phyloP scores from a whole-genome alignment of 2,797 vertebrate species.

The Spatula versicolor region DNA sequence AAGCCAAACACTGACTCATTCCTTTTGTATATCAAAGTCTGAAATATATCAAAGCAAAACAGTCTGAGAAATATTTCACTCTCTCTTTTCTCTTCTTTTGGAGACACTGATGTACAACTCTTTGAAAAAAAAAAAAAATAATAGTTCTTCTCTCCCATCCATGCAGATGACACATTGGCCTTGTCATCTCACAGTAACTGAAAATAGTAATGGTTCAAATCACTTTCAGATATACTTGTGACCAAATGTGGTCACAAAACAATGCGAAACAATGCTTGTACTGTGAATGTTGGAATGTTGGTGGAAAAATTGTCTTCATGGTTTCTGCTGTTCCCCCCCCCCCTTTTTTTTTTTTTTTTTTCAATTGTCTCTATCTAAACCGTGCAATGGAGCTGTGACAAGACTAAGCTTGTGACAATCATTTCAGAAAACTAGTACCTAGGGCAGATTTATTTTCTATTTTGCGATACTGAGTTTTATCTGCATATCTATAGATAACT shows the following conservation, averaged over 20 bases:
- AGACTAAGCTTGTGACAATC: neutral
- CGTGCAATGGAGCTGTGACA: neutral
- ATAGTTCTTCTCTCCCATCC: slow-evolving; percentile 29
- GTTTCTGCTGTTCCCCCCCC: neutral
- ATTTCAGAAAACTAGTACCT: neutral
- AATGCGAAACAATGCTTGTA: neutral
- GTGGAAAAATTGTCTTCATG: neutral
- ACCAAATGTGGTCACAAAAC: neutral
- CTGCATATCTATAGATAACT: neutral
- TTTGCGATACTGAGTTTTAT: neutral
- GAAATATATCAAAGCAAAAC: slow-evolving; percentile 72
- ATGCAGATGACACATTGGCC: slow-evolving; percentile 18
- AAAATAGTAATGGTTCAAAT: slow-evolving; percentile 31
- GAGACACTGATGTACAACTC: slow-evolving; percentile 64
- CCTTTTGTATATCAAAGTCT: slow-evolving; percentile 59
- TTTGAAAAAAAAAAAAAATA: slow-evolving; percentile 38
- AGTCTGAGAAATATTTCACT: slow-evolving; percentile 70
- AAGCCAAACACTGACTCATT: slow-evolving; percentile 61
- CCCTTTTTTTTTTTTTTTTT: neutral
- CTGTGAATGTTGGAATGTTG: neutral
- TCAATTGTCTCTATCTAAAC: neutral
- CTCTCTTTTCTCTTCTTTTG: slow-evolving; percentile 50
- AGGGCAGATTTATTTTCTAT: neutral
- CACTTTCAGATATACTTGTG: neutral
- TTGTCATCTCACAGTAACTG: slow-evolving; percentile 31